Base-by-base conservation (phyloP, 92 coral and sea anemone genomes). In the Palythoa heliodiscus region DNA sequence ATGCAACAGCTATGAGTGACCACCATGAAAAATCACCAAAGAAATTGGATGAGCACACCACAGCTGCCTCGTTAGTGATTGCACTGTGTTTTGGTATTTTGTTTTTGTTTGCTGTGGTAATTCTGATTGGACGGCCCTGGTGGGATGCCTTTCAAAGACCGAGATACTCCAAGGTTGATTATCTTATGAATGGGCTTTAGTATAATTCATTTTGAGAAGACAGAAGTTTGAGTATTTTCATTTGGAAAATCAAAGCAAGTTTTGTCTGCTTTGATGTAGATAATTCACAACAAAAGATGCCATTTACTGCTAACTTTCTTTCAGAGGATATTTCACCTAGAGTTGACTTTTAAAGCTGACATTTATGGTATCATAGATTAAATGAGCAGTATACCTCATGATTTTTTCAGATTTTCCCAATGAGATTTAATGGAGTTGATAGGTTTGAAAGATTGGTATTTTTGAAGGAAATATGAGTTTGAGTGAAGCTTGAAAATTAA, bases 101-200 rank as follows among this genome's bases (percentile, higher is more conserved):
- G 75, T 94, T 94, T 89, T 86, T 94, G 69, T 88, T 88, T 79
- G 98, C 95, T 52, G 93, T 88, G 43, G 17, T 94, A n/a, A 77
- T 94, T 39, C 83, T 92, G 13, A 89, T 94, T 70, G 98, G 98
- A 9, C 89, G 93, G 52, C 98, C 98, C 2, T 94, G 98, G 98
- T 91, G 94, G 93, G 86, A 90, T 77, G 91, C 94, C 37, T 88
- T 92, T 68, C 93, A 92, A 38, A 88, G 95, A 61, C 98, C 98
- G 75, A 87, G 98, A 73, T 94, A 94, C 75, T 94, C 98, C 40
- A 94, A 94, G 69, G 98, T 94, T 54, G 98, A 94, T 84, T 94
- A 94, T 68, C 82, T 94, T 7, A 94, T 94, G 98, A 94, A 94
- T 84, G 98, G 98, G 57, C 91, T 94, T 61, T 93, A 87, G 83